Evolutionary conservation across 1,140 invertebrate genomes (phyloP), one percentile per base, ranked within the genome.

Genomic region (Bombus consobrinus): DNA sequence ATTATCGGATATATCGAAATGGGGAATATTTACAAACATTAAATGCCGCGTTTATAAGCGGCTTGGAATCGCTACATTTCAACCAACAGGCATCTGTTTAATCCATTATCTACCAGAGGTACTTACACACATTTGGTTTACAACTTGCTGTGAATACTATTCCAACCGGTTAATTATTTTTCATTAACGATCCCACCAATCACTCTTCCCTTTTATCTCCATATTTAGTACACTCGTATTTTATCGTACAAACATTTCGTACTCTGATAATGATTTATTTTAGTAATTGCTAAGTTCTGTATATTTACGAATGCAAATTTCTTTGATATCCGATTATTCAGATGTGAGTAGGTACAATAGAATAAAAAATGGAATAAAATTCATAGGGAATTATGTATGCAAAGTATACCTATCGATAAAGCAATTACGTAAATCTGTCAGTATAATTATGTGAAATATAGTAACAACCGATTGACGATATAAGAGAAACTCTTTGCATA

Each of bases 81-180:
- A 37, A 78, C 28, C 32, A 37, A 25, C 64, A 34, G 32, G 28
- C 62, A 57, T 69, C 57, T 68, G 80, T 77, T 83, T 83, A 83
- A 68, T 83, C 81, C 81, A 78, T 77, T 78, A 77, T n/a, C 37
- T n/a, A 74, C 53, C 53, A 43, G n/a, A 32, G 68, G 34, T 64
- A 22, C 47, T 53, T 53, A 32, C 13, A 34, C 43, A 41, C 53
- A 28, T 73, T 43, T 34, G n/a, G 71, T 82, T 82, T 62, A 74
- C 32, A 47, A 34, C 53, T 22, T 43, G 47, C 80, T 43, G 80
- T 43, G 37, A 81, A 81, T 73, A 62, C 69, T 43, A 73, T 81
- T 59, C 37, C 28, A 6, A 28, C 12, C n/a, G 47, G 53, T 73
- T 73, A 81, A 81, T 74, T 74, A 82, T 82, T 74, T 82, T 74